A percentile compares a stretch with the other conserved stretches of the same genome.
phyloP scores from a whole-genome alignment of 2,113 vertebrate species.

The Ptilorrhoa leucosticta region DNA sequence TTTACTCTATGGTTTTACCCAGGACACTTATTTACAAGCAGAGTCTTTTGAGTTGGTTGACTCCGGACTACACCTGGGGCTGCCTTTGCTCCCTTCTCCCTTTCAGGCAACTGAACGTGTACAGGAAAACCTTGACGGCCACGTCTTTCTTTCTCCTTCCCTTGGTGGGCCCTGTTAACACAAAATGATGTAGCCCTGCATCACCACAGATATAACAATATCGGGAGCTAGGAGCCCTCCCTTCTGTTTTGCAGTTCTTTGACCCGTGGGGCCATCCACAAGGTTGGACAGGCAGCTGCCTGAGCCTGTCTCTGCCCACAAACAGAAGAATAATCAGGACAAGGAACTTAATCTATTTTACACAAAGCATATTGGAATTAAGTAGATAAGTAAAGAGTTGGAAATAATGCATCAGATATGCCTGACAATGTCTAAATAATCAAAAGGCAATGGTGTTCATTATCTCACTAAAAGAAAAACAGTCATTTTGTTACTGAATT shows the following conservation, averaged over 20 bases:
- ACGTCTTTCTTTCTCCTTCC: not conserved
- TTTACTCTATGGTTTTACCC: not conserved
- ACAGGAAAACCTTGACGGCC: not conserved
- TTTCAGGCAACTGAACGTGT: not conserved
- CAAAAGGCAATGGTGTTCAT: not conserved
- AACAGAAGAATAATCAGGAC: not conserved
- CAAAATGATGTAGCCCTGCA: not conserved
- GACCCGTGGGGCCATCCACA: not conserved
- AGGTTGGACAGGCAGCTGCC: not conserved
- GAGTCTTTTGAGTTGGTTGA: not conserved
- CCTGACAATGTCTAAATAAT: slow-evolving; percentile 55
- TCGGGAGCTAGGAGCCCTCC: not conserved
- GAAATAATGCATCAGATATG: slow-evolving; percentile 40
- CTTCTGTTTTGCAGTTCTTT: not conserved
- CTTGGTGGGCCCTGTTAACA: not conserved
- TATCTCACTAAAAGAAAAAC: slow-evolving; percentile 20
- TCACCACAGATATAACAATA: not conserved
- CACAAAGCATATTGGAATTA: slow-evolving; percentile 5
- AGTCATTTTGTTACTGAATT: not conserved
- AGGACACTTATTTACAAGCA: not conserved
- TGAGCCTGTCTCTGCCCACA: not conserved
- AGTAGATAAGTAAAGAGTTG: slow-evolving; percentile 31
- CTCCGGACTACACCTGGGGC: not conserved
- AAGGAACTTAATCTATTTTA: not conserved
- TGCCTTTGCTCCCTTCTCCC: not conserved